Conservation (phyloP, 2,797 vertebrate genomes). For the Aratinga solstitialis region DNA sequence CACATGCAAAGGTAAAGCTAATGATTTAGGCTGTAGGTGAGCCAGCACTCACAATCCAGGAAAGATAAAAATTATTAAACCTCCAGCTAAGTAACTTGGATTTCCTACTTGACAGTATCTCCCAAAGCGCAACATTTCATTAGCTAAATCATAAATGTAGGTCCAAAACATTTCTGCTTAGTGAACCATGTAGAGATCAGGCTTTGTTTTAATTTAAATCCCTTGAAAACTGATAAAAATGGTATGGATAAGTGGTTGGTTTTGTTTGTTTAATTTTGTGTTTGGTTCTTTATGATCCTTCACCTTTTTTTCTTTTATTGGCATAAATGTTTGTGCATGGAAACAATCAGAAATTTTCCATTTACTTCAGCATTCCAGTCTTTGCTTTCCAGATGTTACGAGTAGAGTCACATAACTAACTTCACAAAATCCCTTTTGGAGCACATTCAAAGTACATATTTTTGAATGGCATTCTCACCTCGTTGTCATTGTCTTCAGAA, state of each 20-base stretch:
- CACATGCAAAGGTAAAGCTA: neutral
- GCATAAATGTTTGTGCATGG: neutral
- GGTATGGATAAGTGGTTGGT: rapidly evolving
- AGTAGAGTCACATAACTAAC: neutral
- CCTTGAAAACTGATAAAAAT: neutral
- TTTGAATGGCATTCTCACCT: neutral
- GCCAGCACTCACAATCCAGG: neutral
- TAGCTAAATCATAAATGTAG: neutral
- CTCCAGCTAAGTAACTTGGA: neutral
- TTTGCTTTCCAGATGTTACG: neutral
- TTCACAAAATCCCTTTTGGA: neutral
- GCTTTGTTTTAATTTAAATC: neutral
- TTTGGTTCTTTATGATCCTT: neutral
- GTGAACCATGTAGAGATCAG: neutral
- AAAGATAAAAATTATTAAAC: neutral
- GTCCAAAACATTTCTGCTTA: neutral
- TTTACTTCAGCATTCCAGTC: neutral
- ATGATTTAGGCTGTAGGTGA: neutral
- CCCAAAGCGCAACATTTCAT: neutral
- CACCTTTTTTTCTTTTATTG: neutral
- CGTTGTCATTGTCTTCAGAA: neutral
- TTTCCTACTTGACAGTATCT: neutral
- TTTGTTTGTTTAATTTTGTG: neutral
- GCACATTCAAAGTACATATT: neutral
- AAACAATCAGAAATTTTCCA: neutral